These are phyloP conservation scores for Augochlora pura DNA, from an alignment of 1,140 invertebrate genomes.

Conservation along the genomic window DNA sequence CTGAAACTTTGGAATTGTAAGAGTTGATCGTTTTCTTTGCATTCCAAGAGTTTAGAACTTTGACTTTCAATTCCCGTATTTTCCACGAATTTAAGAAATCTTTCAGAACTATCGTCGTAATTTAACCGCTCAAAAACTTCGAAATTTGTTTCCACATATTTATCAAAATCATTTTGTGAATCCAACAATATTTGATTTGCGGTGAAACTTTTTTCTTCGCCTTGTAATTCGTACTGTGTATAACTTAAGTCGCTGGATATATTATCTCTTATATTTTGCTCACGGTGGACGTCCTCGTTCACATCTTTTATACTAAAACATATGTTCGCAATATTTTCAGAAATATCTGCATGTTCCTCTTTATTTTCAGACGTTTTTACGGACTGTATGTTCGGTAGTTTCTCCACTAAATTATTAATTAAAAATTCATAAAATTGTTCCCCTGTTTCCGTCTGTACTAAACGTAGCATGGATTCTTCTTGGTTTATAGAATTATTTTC, in stretches of 20 bases:
- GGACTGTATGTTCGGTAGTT: constrained; percentile 26
- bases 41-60: constrained; percentile 28
- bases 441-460: constrained; percentile 71
- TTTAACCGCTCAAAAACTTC: constrained; percentile 63
- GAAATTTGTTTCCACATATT: constrained; percentile 63
- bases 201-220: constrained; percentile 41
- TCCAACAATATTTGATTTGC: constrained; percentile 58
- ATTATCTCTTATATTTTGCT: constrained; percentile 37
- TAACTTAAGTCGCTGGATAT: constrained; percentile 54
- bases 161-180: constrained; percentile 53
- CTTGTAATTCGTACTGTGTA: constrained; percentile 43
- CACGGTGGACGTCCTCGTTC: constrained; percentile 23
- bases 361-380: constrained; percentile 18
- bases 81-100: constrained; percentile 67
- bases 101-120: constrained; percentile 62
- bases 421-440: constrained; percentile 74
- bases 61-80: constrained; percentile 31
- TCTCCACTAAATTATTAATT: constrained; percentile 69
- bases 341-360: constrained; percentile 18
- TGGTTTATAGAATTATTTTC: constrained; percentile 32
- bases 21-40: constrained; percentile 37
- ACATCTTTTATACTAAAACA: background rate
- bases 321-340: constrained; percentile 9
- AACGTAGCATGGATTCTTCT: constrained; percentile 61
- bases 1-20: constrained; percentile 43